phyloP scores from a whole-genome alignment of 2,888 invertebrate genomes.

The Dendrolimus houi region DNA sequence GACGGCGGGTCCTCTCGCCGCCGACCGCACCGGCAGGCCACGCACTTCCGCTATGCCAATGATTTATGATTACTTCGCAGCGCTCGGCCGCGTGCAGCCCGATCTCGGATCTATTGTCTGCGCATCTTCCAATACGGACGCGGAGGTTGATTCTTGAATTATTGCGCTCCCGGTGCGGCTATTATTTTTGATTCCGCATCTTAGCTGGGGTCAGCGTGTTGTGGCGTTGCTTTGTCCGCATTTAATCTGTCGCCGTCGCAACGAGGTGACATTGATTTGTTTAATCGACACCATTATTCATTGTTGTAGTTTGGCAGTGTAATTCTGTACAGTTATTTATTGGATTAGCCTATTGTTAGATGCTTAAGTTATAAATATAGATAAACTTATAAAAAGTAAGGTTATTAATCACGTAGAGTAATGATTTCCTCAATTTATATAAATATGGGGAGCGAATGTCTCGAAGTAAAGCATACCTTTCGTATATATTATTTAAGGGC shows the following conservation, averaged over 20 bases:
- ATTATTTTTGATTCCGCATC: conserved; percentile 58
- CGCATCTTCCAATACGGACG: conserved; percentile 55
- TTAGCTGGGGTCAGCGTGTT: conserved; percentile 48
- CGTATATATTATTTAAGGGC: not conserved
- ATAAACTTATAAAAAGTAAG: not conserved
- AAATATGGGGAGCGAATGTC: conserved; percentile 6
- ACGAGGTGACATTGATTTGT: conserved; percentile 38
- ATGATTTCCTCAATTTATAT: conserved; percentile 3
- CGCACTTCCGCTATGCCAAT: conserved; percentile 73
- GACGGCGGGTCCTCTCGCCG: conserved; percentile 41
- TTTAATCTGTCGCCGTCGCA: conserved; percentile 41
- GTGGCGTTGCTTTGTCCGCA: conserved; percentile 33
- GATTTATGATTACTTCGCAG: conserved; percentile 67
- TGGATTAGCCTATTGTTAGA: not conserved
- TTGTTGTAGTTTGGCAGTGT: conserved; percentile 24
- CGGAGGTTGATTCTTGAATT: conserved; percentile 60
- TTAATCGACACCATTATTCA: conserved; percentile 18
- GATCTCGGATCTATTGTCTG: conserved; percentile 67
- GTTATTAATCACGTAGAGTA: conserved; percentile 10
- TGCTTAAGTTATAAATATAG: not conserved
- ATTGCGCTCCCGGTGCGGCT: conserved; percentile 44
- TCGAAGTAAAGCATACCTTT: not conserved
- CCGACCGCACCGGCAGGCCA: conserved; percentile 44
- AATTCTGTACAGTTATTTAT: conserved; percentile 9
- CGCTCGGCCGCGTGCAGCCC: conserved; percentile 60